A percentile compares a stretch with the other conserved stretches of the same genome.
These are phyloP conservation scores for Diplogasteroides magnus DNA, from an alignment of 1,140 invertebrate genomes.

Conservation along the genomic window DNA sequence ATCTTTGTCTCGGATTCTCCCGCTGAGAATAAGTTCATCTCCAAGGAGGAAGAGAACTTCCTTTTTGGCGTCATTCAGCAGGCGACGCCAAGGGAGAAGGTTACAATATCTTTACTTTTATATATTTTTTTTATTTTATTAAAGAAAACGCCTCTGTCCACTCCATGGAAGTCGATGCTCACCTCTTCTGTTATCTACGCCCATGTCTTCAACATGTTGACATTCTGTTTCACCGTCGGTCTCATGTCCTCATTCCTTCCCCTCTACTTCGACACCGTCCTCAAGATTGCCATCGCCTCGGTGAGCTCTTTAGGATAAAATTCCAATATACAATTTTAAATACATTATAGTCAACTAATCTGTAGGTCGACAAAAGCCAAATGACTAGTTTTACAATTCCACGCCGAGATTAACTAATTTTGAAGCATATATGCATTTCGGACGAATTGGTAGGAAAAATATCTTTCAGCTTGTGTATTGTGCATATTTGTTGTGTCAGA, in stretches of 20 bases:
- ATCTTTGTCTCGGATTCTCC: neutral
- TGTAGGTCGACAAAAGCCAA: no score
- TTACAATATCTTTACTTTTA: neutral
- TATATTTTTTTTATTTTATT: neutral
- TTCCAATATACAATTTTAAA: no score
- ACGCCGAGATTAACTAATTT: no score
- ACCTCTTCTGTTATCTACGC: neutral
- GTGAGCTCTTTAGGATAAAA: neutral
- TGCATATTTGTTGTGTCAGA: no score
- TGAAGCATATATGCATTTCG: no score
- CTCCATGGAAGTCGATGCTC: neutral
- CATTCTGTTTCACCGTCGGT: neutral
- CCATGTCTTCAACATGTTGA: neutral
- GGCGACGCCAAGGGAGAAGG: neutral
- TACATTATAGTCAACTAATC: no score
- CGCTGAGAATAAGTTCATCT: neutral
- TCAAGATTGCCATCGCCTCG: neutral
- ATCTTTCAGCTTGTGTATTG: no score
- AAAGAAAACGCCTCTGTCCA: neutral
- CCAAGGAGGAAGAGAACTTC: neutral
- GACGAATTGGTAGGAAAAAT: no score
- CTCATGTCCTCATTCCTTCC: neutral
- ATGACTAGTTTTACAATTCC: no score
- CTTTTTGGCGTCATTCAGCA: neutral
- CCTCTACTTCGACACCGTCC: neutral